These are phyloP conservation scores for Hanleya hanleyi DNA, from an alignment of 2,888 invertebrate genomes.

Conservation along the genomic window DNA sequence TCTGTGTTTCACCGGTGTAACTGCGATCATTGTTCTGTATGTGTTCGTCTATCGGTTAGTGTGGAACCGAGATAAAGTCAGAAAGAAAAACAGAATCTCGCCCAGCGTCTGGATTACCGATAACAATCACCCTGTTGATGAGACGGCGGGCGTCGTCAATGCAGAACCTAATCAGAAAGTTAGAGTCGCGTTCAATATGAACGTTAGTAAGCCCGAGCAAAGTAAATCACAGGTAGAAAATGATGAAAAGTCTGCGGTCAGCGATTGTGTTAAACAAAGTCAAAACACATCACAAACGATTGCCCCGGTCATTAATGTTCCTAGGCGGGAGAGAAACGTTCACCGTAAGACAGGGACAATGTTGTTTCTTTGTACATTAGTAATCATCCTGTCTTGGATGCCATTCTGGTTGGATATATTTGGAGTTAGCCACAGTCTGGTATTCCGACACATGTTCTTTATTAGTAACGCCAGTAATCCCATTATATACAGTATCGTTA, in stretches of 20 bases:
- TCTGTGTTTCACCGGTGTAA: background rate
- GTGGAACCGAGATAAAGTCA: background rate
- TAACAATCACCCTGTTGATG: no score
- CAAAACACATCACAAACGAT: no score
- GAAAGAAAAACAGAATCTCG: background rate
- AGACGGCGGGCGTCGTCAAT: no score
- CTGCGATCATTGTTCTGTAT: background rate
- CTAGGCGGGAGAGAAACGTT: no score
- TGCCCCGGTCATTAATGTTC: no score
- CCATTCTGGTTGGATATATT: slow-evolving; percentile 29
- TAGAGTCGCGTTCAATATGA: no score
- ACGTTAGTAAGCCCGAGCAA: no score
- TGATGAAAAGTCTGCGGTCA: no score
- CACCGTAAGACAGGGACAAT: slow-evolving; percentile 23
- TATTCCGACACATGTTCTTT: slow-evolving; percentile 21
- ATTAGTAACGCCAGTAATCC: slow-evolving; percentile 23
- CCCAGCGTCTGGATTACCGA: background rate
- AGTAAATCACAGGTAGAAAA: no score
- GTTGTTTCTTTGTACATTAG: slow-evolving; percentile 23
- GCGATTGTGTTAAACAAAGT: no score
- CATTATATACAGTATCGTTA: slow-evolving; percentile 23
- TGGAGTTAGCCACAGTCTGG: slow-evolving; percentile 2
- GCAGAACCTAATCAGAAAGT: no score
- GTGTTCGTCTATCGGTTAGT: background rate
- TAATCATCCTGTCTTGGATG: slow-evolving; percentile 24